Evolutionary conservation across 2,113 vertebrate species (phyloP), one percentile per base, ranked within the genome.

Genomic region (Callorhinus ursinus): DNA sequence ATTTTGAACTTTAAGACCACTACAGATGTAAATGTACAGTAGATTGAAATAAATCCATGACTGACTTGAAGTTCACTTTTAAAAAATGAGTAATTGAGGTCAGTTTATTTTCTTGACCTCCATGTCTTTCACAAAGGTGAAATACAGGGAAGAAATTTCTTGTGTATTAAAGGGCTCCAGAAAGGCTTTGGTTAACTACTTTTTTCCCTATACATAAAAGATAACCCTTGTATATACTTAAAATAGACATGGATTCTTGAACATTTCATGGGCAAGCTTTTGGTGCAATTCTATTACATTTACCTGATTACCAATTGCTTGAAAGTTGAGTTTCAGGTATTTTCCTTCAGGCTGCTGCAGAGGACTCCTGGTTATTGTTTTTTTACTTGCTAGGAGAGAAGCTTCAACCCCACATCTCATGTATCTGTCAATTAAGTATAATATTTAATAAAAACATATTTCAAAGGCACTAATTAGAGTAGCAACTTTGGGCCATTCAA

Each of bases 261-360:
- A 61, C 31, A 88, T 90, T 33, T 83, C 24, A 3, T 80, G 24
- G 93, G 26, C 1, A 93, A 55, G 19, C 5, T 90, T 92, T 89
- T 33, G 2, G 7, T 61, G 39, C 7, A 80, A 57, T 67, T 93
- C 13, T 55, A 9, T 93, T 31, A 28, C 2, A 95, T 88, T 97
- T 98, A 99, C 99, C 98, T 99, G 99, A 97, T 99, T 99, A 93
- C 97, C 98, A 88, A 98, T 97, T 0, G 98, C 99, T 0, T 97
- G 98, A 96, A 99, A 99, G 95, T 99, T 99, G 97, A 98, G 99
- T 21, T 98, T 98, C 87, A 99, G 93, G 79, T 94, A 90, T 67
- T 99, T 97, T 57, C 99, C 99, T 97, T 94, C 98, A 77, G 98
- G 98, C 81, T 98, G 90, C 36, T 94, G 55, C 49, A 69, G 93